These are phyloP conservation scores for Ferdinandea cuprea DNA, from an alignment of 2,888 invertebrate genomes.

Conservation along the genomic window DNA sequence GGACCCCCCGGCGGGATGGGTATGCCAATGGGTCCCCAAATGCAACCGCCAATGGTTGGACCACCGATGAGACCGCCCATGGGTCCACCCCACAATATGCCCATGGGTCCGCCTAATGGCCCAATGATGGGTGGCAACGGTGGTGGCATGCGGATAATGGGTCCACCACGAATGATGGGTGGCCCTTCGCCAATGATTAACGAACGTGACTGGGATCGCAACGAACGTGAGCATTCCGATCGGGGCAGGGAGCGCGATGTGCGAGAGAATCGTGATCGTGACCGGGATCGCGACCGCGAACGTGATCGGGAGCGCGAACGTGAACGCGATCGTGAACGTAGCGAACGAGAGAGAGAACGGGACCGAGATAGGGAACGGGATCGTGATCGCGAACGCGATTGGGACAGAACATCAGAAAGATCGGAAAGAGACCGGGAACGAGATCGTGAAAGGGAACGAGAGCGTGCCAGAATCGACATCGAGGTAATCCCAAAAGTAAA, in stretches of 20 bases:
- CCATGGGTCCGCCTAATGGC: constrained; percentile 78
- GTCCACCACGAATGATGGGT: constrained; percentile 68
- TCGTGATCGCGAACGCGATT: constrained; percentile 78
- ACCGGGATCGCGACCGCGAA: constrained; percentile 81
- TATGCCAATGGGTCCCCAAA: constrained; percentile 80
- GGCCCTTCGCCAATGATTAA: constrained; percentile 76
- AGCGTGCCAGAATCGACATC: constrained; percentile 82
- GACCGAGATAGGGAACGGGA: constrained; percentile 75
- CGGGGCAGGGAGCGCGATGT: constrained; percentile 76
- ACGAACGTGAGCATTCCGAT: constrained; percentile 80
- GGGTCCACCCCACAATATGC: constrained; percentile 80
- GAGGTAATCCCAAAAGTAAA: constrained; percentile 75
- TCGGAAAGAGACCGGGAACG: constrained; percentile 84
- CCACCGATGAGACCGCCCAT: constrained; percentile 78
- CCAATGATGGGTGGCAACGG: constrained; percentile 76
- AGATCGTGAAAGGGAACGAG: constrained; percentile 77
- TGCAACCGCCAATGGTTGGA: constrained; percentile 81
- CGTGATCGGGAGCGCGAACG: constrained; percentile 78
- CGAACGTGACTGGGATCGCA: constrained; percentile 81
- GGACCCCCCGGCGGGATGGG: constrained; percentile 77
- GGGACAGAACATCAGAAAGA: constrained; percentile 76
- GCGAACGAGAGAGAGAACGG: constrained; percentile 81
- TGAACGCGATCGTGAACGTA: constrained; percentile 78
- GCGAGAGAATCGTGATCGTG: constrained; percentile 77
- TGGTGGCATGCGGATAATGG: constrained; percentile 66